Base-by-base conservation (phyloP, 2,113 vertebrate species). In the Corythornis cristatus region DNA sequence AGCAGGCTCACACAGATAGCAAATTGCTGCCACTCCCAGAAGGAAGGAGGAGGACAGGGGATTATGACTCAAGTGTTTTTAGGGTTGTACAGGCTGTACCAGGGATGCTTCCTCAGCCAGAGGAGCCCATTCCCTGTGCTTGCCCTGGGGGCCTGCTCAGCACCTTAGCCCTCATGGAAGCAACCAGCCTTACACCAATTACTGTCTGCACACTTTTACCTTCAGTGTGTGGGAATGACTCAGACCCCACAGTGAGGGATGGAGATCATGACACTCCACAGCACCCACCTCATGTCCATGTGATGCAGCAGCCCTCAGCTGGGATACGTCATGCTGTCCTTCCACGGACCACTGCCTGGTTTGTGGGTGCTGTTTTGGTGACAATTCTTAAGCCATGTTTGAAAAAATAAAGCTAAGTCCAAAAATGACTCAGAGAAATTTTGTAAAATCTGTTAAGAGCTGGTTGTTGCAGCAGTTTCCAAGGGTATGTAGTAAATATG, bases 1-100 rank as follows among this genome's bases (percentile, higher is more conserved):
- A 17, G 79, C 93, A 94, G 91, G 85, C 7, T 92, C 80, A 29
- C 1, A 31, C 6, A 5, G 56, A 80, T 40, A 93, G 91, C 78
- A 92, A 94, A 86, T 91, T 89, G 50, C 85, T 93, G 89, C 93
- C 96, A 92, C 96, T 91, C 95, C 95, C 95, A 93, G 85, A 65
- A 95, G 75, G 79, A 89, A 93, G 94, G 89, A 86, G 93, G 84
- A 95, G 94, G 90, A 90, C 88, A 86, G 50, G 53, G 65, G 87
- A 95, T 94, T 95, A 96, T 96, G 96, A 96, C 94, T 96, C 95
- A 96, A 68, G 68, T 75, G 85, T 71, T 90, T 91, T 88, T 74
- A 86, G 87, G 73, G 26, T 85, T 68, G 79, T 93, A 86, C 72
- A 83, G 89, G 89, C 93, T 95, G 67, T 70, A 53, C 51, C 76